Conservation (phyloP, 2,113 vertebrate genomes). For the Epinephelus moara region DNA sequence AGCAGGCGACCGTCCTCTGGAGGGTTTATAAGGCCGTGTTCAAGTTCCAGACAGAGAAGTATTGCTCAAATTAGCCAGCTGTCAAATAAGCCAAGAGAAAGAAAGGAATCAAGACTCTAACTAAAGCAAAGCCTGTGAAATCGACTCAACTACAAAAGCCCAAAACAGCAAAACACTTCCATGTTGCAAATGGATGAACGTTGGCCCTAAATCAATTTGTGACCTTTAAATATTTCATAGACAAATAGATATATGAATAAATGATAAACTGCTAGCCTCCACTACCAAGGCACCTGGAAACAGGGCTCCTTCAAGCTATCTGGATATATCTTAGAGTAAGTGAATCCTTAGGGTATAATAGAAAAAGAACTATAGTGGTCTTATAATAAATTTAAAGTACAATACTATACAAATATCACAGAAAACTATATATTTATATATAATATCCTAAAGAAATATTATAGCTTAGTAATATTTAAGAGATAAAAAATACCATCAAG, state of each 20-base stretch:
- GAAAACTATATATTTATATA: slow-evolving; percentile 50
- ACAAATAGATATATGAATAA: slow-evolving; percentile 64
- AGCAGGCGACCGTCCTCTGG: slow-evolving; percentile 59
- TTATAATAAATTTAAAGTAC: slow-evolving; percentile 41
- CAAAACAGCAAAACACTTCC: slow-evolving; percentile 35
- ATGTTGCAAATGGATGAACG: slow-evolving; percentile 34
- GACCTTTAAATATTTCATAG: slow-evolving; percentile 62
- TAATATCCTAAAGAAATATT: slow-evolving; percentile 45
- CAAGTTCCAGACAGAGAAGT: slow-evolving; percentile 55
- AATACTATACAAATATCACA: slow-evolving; percentile 58
- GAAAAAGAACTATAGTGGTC: slow-evolving; percentile 34
- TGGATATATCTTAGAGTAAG: slow-evolving; percentile 27
- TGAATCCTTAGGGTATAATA: slow-evolving; percentile 16
- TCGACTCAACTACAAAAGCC: slow-evolving; percentile 38
- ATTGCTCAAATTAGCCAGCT: slow-evolving; percentile 60
- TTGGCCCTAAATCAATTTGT: slow-evolving; percentile 44
- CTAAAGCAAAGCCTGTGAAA: slow-evolving; percentile 39
- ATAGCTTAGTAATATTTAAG: slow-evolving; percentile 39
- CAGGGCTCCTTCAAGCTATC: slow-evolving; percentile 47
- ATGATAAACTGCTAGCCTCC: slow-evolving; percentile 45
- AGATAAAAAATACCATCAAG: slow-evolving; percentile 61
- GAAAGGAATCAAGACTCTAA: slow-evolving; percentile 26
- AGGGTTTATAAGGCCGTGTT: slow-evolving; percentile 61
- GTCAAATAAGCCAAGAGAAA: slow-evolving; percentile 44
- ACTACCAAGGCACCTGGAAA: slow-evolving; percentile 63